Evolutionary conservation across 2,113 vertebrate species (phyloP).

Genomic region (Ciconia stormi): DNA sequence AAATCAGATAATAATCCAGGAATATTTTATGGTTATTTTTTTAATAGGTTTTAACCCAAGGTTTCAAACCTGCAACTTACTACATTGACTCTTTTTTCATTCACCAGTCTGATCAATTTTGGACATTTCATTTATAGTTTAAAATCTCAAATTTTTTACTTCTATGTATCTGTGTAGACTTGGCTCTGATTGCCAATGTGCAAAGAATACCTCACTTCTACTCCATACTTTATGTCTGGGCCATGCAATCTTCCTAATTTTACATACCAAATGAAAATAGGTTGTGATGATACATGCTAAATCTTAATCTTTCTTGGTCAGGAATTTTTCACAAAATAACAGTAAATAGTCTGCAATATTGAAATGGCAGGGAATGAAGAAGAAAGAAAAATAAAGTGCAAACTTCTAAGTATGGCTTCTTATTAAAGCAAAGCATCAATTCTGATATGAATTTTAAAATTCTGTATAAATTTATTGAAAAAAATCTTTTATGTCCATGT

Average conservation of each 20-base stretch:
- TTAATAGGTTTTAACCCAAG: neutral
- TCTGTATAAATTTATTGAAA: neutral
- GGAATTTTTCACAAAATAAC: neutral
- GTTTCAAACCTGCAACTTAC: neutral
- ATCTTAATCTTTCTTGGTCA: neutral
- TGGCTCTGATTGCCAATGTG: neutral
- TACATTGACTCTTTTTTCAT: neutral
- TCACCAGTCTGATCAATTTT: neutral
- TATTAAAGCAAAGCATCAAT: neutral
- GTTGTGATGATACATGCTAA: neutral
- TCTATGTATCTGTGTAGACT: neutral
- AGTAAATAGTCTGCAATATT: neutral
- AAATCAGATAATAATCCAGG: neutral
- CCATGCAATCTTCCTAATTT: neutral
- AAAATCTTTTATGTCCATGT: neutral
- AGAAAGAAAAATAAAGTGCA: neutral
- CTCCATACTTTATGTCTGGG: neutral
- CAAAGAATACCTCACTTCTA: neutral
- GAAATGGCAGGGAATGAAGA: neutral
- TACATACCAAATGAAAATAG: neutral
- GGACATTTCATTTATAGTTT: neutral
- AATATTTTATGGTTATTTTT: fast-evolving
- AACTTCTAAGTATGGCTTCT: neutral
- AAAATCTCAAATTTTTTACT: neutral
- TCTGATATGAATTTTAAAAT: neutral